Base-by-base conservation (phyloP, 2,113 vertebrate species). In the Alosa alosa region DNA sequence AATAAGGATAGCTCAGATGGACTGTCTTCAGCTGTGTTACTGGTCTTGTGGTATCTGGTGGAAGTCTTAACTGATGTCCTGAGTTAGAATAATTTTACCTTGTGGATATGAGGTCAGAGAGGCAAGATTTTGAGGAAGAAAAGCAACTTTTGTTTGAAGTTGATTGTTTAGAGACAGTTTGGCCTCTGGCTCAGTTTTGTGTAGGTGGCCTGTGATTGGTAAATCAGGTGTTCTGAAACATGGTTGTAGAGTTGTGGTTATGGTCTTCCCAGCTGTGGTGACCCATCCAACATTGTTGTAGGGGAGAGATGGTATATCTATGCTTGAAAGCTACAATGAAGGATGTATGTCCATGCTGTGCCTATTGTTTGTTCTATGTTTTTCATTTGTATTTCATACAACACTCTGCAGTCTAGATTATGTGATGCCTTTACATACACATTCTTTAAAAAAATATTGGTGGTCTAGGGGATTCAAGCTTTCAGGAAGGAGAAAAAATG, bases 301-400 rank as follows among this genome's bases (percentile, higher is more conserved):
- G 72, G 72, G 36, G 31, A 39, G n/a, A 75, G 68, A 10, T 36
- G 15, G 31, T 78, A 39, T 78, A 41, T 36, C 31, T 15, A 3
- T 39, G 72, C 72, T 36, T 39, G 2, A 39, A 17, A 17, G 72
- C 36, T 78, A 36, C 15, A 13, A 78, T 39, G 31, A 78, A 78
- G 72, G 72, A 36, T 78, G 31, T 39, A 39, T 18, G 72, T 78
- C 72, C 72, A 78, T 78, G 36, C 72, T 78, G 72, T 78, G 72
- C 72, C 72, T 39, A 78, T 39, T 39, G 72, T 78, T 78, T 78
- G 72, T 78, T 36, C 11, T 15, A 15, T 78, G 31, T 78, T 78
- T 17, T 78, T 5, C 31, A 39, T 39, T 17, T 17, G 72, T 78
- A 78, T 78, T 78, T 78, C 39, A 75, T 15, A 75, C 2, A 75